Evolutionary conservation across 2,113 vertebrate genomes (phyloP), one percentile per base, ranked within the genome.

Genomic region (Pseudorhombus dupliciocellatus): DNA sequence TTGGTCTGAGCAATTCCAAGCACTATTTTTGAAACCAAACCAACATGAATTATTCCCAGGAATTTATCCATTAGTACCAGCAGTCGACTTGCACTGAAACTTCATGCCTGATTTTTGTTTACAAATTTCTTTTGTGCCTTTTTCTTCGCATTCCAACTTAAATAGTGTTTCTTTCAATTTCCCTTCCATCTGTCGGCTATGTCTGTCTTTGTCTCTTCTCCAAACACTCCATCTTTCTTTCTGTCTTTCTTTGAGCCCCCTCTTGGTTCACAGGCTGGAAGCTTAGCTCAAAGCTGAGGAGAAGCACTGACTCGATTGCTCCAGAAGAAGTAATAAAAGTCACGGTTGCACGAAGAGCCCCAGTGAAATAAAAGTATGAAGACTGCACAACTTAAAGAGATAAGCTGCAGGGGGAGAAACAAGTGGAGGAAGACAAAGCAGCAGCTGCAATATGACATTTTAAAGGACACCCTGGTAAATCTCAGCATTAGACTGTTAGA

Each of bases 241-340:
- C 34, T 37, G 34, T 37, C 11, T 37, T 37, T 37, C 34, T 37
- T 37, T 37, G 10, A 37, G 3, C 34, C 34, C 34, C 34, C 34
- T 37, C 12, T 37, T 11, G 34, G 12, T 11, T 9, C 34, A 37
- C 34, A 37, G 34, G 34, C 34, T 37, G 10, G 34, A 11, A 37
- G 34, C 34, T 37, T 37, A 37, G 34, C 34, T 37, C 34, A 37
- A 31, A 75, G 52, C 70, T 18, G 30, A 42, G n/a, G 20, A 50
- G 7, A 50, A 50, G 44, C 52, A 62, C 57, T 34, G 10, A 56
- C 14, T 37, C 34, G 11, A 37, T 12, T 37, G 34, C 34, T 37
- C 34, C 10, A 37, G 2, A 60, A 57, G 73, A 83, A 71, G 50
- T 61, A 81, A 77, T 77, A 75, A 72, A 80, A 71, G 64, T 75